Evolutionary conservation across 2,888 invertebrate genomes (phyloP).

Genomic region (Eupithecia exiguata): DNA sequence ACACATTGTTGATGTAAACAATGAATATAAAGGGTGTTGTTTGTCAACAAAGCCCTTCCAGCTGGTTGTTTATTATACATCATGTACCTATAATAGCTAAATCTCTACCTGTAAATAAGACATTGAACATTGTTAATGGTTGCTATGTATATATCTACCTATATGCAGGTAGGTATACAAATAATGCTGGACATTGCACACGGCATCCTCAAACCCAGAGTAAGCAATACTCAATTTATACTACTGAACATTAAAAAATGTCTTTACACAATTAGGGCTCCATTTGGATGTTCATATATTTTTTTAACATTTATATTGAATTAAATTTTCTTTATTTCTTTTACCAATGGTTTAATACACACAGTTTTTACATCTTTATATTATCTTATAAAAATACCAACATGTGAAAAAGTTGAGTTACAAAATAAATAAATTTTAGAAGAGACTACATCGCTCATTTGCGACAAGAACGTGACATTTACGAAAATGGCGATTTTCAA

Average conservation of each 20-base stretch:
- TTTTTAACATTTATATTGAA: too few relatives aligned
- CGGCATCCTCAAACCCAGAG: not conserved
- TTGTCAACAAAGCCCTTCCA: slow-evolving; percentile 73
- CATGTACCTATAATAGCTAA: slow-evolving; percentile 41
- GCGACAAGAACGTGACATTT: too few relatives aligned
- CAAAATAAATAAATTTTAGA: too few relatives aligned
- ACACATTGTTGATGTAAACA: slow-evolving; percentile 71
- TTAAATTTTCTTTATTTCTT: too few relatives aligned
- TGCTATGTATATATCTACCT: slow-evolving; percentile 18
- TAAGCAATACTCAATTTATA: not conserved
- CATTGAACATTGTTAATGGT: slow-evolving; percentile 29
- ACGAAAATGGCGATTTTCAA: too few relatives aligned
- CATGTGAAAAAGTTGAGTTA: too few relatives aligned
- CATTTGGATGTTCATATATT: too few relatives aligned
- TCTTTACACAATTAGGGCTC: not conserved
- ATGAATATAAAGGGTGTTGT: slow-evolving; percentile 71
- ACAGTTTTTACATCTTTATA: too few relatives aligned
- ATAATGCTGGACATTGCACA: not conserved
- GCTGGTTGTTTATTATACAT: slow-evolving; percentile 49
- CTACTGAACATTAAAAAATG: not conserved
- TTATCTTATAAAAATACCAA: too few relatives aligned
- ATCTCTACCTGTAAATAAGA: slow-evolving; percentile 32
- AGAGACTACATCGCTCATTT: too few relatives aligned
- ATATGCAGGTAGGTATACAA: not conserved
- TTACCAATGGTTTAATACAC: too few relatives aligned